These are phyloP conservation scores for Caranx melampygus DNA, from an alignment of 2,113 vertebrate genomes.

Conservation along the genomic window DNA sequence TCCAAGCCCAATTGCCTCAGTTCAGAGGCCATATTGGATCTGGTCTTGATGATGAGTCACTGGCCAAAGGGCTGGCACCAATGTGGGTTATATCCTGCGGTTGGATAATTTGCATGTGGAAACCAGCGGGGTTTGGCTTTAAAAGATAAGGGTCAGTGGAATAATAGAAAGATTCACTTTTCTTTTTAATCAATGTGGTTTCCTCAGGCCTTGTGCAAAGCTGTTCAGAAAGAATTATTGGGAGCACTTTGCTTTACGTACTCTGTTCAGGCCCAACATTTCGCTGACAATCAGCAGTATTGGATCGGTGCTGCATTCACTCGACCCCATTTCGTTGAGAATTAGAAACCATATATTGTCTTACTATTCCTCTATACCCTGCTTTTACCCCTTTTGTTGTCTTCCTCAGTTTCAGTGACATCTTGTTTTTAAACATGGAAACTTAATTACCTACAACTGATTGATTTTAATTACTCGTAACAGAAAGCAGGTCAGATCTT, in stretches of 20 bases:
- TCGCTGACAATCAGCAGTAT: conserved; percentile 72
- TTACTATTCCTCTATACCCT: not conserved
- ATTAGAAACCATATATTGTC: conserved; percentile 31
- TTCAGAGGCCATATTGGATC: conserved; percentile 61
- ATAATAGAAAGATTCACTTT: conserved; percentile 69
- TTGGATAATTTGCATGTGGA: conserved; percentile 64
- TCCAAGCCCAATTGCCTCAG: conserved; percentile 36
- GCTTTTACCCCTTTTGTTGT: not conserved
- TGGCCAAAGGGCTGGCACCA: conserved; percentile 46
- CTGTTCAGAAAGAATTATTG: conserved; percentile 51
- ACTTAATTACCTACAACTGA: not conserved
- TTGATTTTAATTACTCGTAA: not conserved
- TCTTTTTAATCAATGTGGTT: conserved; percentile 69
- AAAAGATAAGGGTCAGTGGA: conserved; percentile 60
- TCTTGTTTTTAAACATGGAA: not conserved
- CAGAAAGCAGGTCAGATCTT: not conserved
- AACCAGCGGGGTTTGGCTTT: conserved; percentile 50
- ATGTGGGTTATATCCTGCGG: conserved; percentile 42
- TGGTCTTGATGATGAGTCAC: conserved; percentile 50
- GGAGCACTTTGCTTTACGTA: conserved; percentile 58
- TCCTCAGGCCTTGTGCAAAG: conserved; percentile 39
- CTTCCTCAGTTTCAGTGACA: not conserved
- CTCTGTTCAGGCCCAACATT: conserved; percentile 54
- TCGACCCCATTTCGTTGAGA: conserved; percentile 36
- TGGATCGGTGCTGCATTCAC: conserved; percentile 57